Base-by-base conservation (phyloP, 2,797 vertebrate genomes). In the Novumbra hubbsi region DNA sequence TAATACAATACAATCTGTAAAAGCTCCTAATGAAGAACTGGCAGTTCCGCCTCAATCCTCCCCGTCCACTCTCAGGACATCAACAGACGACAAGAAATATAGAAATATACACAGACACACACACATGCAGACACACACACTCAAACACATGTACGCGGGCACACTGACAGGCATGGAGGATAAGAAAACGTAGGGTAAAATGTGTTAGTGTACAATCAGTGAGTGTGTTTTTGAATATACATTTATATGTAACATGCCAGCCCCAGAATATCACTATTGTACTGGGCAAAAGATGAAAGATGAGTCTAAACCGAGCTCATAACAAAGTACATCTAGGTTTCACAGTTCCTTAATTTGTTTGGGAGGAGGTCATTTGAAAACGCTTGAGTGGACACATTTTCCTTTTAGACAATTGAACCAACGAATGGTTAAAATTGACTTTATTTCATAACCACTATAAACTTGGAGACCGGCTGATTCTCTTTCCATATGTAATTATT, bases 401-500 rank as follows among this genome's bases (percentile, higher is more conserved):
- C 73, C 70, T 68, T 78, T 80, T 71, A 72, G 45, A 60, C 48
- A 57, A 73, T 64, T 68, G 70, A 48, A 67, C 21, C 68, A 63
- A 50, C 73, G 63, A 80, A 81, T 71, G 57, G 21, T 57, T 76
- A 63, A 28, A 72, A 76, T 74, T 78, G 38, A 83, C 76, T 77
- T 76, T 76, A 76, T 85, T 85, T 82, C 71, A 73, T 85, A 81
- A 73, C 50, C 66, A 45, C 75, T 50, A 84, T 86, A 85, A 83
- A 88, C 83, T 74, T 63, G 38, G 70, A 72, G 73, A 65, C 50
- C 79, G 84, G 76, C 73, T 75, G 76, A 76, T 78, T 70, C 64
- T 76, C 74, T 73, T 88, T 87, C 83, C 80, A 86, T 74, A 76
- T 50, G 73, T 80, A 80, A 85, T 85, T 86, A 80, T 80, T 80